Evolutionary conservation across 2,888 invertebrate species (phyloP), one percentile per base, ranked within the genome.

Genomic region (Norana najaformis): DNA sequence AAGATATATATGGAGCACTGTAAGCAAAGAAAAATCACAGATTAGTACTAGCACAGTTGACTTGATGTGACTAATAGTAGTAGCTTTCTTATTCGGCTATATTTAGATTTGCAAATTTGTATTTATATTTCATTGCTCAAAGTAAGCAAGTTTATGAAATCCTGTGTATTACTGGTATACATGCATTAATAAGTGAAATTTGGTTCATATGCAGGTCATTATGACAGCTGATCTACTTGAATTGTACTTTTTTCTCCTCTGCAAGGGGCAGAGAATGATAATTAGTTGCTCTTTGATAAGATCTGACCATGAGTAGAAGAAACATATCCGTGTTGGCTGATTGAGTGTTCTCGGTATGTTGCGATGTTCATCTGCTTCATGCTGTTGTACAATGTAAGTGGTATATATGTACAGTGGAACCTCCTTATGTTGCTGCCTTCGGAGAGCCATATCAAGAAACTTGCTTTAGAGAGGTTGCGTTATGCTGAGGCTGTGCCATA

Each of bases 91-190:
- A 47, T 47, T 47, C 47, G 20, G 47, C 47, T n/a, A 69, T 69
- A 30, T n/a, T 69, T 69, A 11, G 69, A n/a, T 69, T 69, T 69
- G 4, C 30, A 69, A 30, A 69, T 69, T 30, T 69, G 69, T 69
- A 69, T 69, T 69, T n/a, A 69, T 69, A 8, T n/a, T 69, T n/a
- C 69, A 69, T 69, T 69, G 69, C 69, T 69, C 69, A 69, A 69
- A 69, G n/a, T 69, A n/a, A 69, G n/a, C n/a, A 69, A 69, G 69
- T 69, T 69, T 69, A 69, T 69, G 69, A 69, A 69, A 69, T 69
- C n/a, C n/a, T 69, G 30, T 69, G 69, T 69, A 23, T 69, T 69
- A 30, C 69, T 69, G 69, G 69, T n/a, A 69, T 69, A n/a, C 69
- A 47, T 20, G 47, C n/a, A 8, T 69, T 30, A 30, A 69, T 69